Base-by-base conservation (phyloP, 2,888 invertebrate genomes). In the Epistrophella euchroma region DNA sequence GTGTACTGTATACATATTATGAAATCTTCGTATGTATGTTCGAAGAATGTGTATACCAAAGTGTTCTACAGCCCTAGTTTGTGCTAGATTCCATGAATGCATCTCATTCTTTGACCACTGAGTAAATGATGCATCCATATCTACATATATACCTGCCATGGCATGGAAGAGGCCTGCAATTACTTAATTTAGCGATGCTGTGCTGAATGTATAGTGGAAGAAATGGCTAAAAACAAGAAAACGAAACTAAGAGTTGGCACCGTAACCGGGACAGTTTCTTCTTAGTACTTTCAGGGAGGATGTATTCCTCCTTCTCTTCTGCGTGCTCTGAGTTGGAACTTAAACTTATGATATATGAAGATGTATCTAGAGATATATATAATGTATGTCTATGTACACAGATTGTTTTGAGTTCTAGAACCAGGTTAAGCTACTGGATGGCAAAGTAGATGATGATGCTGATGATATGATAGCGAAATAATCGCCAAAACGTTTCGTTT, bases 11-110 rank as follows among this genome's bases (percentile, higher is more conserved):
- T n/a, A n/a, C n/a, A 5, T 32, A 86, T 86, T 82, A 82, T 70
- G 82, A 86, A 86, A 82, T 74, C 77, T 62, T 77, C 64, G 47
- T 70, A 70, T 58, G 19, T 11, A 60, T 43, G 15, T 19, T 25
- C 32, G 43, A 58, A 60, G 74, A 52, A 28, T n/a, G 35, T 32
- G 19, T 32, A 32, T 0, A 32, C 6, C 9, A 40, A 32, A 58
- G 60, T 52, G 82, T 32, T 86, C 86, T 56, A 86, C 77, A 86
- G 86, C 86, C 82, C 86, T 82, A 86, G 86, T 86, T 86, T 86
- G 86, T 82, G 77, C 86, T 78, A 86, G 86, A 86, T 86, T 86
- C 86, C 86, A 86, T 86, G 86, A 86, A 86, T 86, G 82, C 86
- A 86, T 86, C 86, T 82, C 86, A 86, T 86, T 86, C 86, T 86